Percentiles rank a stretch among this genome's conserved stretches.
phyloP scores from a whole-genome alignment of 2,797 vertebrate genomes.

The Ceryle rudis region DNA sequence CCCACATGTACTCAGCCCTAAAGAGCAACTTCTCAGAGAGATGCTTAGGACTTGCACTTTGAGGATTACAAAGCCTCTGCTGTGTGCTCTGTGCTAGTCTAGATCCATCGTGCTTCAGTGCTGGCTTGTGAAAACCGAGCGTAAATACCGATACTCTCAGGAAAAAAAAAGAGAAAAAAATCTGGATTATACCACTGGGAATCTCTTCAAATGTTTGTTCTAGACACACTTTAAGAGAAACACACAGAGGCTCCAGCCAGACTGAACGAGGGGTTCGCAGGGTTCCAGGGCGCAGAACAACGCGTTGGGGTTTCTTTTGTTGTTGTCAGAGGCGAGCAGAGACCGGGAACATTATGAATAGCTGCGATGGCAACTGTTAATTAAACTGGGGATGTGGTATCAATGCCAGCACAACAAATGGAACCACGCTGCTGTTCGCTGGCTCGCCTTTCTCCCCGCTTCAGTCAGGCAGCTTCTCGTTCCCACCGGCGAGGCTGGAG shows the following conservation, averaged over 20 bases:
- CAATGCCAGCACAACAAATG: slow-evolving; percentile 14
- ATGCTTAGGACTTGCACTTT: slow-evolving; percentile 26
- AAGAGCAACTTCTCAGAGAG: slow-evolving; percentile 41
- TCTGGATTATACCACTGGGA: not conserved
- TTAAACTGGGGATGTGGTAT: not conserved
- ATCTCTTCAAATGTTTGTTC: slow-evolving; percentile 43
- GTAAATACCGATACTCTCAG: not conserved
- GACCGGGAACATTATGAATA: not conserved
- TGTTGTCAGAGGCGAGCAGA: not conserved
- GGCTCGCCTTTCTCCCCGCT: not conserved
- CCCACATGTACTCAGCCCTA: not conserved
- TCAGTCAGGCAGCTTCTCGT: not conserved
- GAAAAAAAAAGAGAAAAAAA: not conserved
- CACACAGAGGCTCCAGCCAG: slow-evolving; percentile 1
- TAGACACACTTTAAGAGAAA: not conserved
- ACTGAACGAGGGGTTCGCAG: not conserved
- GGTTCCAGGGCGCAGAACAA: not conserved
- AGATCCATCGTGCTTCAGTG: not conserved
- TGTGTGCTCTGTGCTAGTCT: not conserved
- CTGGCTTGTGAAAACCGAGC: not conserved
- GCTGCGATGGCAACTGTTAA: slow-evolving; percentile 19
- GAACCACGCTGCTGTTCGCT: not conserved
- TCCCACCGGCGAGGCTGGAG: not conserved
- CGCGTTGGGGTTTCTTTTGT: not conserved
- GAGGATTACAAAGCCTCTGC: slow-evolving; percentile 48